These are phyloP conservation scores for Chromobotia macracanthus DNA, from an alignment of 2,797 vertebrate genomes.

Conservation along the genomic window DNA sequence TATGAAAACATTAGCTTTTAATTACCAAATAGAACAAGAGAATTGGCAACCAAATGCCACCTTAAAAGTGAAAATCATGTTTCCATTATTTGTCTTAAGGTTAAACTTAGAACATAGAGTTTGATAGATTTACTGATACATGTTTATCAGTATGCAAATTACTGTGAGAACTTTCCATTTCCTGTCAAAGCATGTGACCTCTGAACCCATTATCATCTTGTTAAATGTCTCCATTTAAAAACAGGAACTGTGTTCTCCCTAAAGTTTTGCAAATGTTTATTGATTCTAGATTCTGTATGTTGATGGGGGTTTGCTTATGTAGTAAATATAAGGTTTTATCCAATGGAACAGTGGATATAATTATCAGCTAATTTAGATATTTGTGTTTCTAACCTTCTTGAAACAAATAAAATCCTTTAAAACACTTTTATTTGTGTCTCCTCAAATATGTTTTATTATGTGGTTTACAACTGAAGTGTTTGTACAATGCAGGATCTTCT, in stretches of 20 bases:
- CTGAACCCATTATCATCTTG: neutral
- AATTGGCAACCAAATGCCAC: neutral
- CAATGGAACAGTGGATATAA: neutral
- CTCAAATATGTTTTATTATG: too few relatives aligned
- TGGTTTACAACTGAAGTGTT: neutral
- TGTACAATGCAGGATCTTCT: neutral
- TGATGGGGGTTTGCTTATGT: neutral
- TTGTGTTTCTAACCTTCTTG: neutral
- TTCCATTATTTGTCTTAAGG: neutral
- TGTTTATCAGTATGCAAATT: neutral
- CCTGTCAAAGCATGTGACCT: neutral
- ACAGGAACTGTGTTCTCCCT: neutral
- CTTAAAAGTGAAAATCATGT: neutral
- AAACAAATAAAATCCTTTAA: neutral
- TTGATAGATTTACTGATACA: neutral
- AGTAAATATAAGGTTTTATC: neutral
- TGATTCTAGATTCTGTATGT: neutral
- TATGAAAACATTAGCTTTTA: neutral
- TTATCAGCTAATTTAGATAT: neutral
- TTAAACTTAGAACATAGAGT: neutral
- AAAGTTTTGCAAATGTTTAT: neutral
- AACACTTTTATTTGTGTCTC: neutral
- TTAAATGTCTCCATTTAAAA: neutral
- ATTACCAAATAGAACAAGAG: neutral
- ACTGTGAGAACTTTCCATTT: slow-evolving; percentile 14